Evolutionary conservation across 1,140 invertebrate species (phyloP).

Genomic region (Trichonephila inaurata): DNA sequence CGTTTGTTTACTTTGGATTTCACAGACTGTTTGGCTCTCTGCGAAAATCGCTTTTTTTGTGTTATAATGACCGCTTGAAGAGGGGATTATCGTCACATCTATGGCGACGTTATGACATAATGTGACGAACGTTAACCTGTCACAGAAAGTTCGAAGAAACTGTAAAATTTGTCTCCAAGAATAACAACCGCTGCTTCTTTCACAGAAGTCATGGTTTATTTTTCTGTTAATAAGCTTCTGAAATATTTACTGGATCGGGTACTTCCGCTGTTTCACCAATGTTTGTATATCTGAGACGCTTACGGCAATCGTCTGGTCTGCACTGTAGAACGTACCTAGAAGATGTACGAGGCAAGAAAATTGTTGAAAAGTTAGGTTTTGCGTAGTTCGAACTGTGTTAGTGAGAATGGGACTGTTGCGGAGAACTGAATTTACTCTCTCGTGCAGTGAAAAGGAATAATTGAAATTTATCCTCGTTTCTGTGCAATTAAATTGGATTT

Average conservation of each 20-base stretch:
- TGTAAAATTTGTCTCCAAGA: constrained; percentile 1
- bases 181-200: not conserved
- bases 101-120: not conserved
- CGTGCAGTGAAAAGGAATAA: too few species aligned
- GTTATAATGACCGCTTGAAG: not conserved
- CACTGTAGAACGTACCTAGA: not conserved
- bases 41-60: not conserved
- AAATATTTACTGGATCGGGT: not conserved
- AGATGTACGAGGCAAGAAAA: not conserved
- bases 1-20: constrained; percentile 53
- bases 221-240: constrained; percentile 14
- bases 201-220: constrained; percentile 26
- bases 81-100: constrained; percentile 18
- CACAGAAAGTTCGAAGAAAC: constrained; percentile 36
- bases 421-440: too few species aligned
- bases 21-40: constrained; percentile 62
- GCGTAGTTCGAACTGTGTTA: not conserved
- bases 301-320: not conserved
- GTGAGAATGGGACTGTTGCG: not conserved
- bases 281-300: not conserved
- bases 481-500: too few species aligned
- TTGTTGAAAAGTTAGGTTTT: not conserved
- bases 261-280: not conserved
- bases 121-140: constrained; percentile 52
- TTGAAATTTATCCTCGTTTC: too few species aligned